A percentile compares a stretch with the other conserved stretches of the same genome.
Conservation (phyloP, 2,888 invertebrate genomes). For the Caradrina kadenii region DNA sequence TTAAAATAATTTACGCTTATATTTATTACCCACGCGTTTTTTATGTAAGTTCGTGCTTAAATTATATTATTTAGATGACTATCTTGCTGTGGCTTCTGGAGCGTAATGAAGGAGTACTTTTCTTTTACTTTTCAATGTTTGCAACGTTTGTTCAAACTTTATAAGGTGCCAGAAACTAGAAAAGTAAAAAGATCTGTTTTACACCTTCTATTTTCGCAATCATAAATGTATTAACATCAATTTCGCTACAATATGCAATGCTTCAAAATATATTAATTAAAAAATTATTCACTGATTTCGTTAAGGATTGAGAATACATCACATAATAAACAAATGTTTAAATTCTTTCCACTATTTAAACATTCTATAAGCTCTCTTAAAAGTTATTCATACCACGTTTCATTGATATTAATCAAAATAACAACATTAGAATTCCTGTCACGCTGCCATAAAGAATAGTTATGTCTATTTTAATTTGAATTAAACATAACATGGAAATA, state of each 20-base stretch:
- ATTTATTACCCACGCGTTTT: constrained; percentile 34
- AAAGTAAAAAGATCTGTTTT: not conserved
- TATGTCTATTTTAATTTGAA: constrained; percentile 55
- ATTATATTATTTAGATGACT: constrained; percentile 20
- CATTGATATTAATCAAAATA: constrained; percentile 64
- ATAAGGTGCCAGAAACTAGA: not conserved
- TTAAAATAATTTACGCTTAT: constrained; percentile 63
- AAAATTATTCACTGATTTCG: constrained; percentile 15
- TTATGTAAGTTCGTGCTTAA: constrained; percentile 10
- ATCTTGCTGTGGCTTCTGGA: constrained; percentile 6
- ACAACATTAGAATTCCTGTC: constrained; percentile 64
- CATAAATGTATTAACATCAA: not conserved
- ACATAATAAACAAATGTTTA: constrained; percentile 33
- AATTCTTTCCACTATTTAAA: constrained; percentile 30
- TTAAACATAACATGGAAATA: constrained; percentile 52
- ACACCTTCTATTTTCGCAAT: not conserved
- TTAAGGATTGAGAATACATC: constrained; percentile 16
- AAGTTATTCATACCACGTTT: constrained; percentile 62
- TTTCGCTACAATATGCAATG: not conserved
- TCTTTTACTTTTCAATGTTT: not conserved
- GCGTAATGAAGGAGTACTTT: not conserved
- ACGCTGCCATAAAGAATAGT: constrained; percentile 41
- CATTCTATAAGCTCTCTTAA: constrained; percentile 24
- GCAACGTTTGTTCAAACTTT: not conserved
- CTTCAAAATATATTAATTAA: not conserved